Conservation (phyloP, 2,113 vertebrate species). For the Xenopus laevis region DNA sequence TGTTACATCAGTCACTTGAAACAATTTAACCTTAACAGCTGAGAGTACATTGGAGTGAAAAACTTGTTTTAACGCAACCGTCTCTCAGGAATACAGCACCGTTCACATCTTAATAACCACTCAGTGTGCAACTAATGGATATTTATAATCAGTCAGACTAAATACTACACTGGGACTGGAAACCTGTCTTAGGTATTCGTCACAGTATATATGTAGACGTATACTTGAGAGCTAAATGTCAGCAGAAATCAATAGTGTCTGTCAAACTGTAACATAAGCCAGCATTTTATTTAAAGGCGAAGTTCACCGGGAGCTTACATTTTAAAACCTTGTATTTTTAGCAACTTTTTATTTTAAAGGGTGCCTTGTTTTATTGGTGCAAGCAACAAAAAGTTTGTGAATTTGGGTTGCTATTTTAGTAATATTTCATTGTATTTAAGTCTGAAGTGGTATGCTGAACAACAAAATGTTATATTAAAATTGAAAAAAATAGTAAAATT, state of each 20-base stretch:
- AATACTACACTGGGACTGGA: slow-evolving; percentile 8
- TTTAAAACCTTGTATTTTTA: too few species aligned
- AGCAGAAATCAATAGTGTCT: neutral
- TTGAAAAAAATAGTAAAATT: too few species aligned
- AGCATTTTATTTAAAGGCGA: too few species aligned
- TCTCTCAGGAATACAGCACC: slow-evolving; percentile 23
- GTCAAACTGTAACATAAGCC: too few species aligned
- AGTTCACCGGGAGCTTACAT: too few species aligned
- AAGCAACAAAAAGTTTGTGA: too few species aligned
- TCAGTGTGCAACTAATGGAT: slow-evolving; percentile 27
- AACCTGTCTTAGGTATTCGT: slow-evolving; percentile 11
- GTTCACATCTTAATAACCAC: slow-evolving; percentile 26
- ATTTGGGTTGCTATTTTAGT: too few species aligned
- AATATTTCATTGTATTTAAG: too few species aligned
- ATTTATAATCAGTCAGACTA: slow-evolving; percentile 32
- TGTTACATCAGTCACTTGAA: slow-evolving; percentile 16
- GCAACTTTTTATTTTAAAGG: too few species aligned
- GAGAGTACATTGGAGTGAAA: slow-evolving; percentile 27
- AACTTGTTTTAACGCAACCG: slow-evolving; percentile 24
- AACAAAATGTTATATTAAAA: too few species aligned
- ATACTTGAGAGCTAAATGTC: neutral
- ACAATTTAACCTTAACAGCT: slow-evolving; percentile 29
- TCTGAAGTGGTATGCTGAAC: too few species aligned
- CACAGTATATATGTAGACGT: neutral
- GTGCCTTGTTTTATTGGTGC: too few species aligned